phyloP scores from a whole-genome alignment of 2,113 vertebrate genomes.

The Hystrix cristata region DNA sequence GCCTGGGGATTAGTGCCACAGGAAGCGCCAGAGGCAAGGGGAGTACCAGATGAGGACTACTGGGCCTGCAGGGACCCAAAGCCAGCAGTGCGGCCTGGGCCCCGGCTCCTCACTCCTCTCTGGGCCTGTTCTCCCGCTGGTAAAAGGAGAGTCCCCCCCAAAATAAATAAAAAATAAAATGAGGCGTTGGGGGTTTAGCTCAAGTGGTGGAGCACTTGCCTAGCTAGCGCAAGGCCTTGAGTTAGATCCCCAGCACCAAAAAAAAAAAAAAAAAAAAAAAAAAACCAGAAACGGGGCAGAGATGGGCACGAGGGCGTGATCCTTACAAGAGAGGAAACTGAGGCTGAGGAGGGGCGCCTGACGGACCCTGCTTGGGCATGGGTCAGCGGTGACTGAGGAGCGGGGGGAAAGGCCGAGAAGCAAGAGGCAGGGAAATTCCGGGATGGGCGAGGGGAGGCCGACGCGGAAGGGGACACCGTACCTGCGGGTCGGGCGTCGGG shows the following conservation, averaged over 20 bases:
- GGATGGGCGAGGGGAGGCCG: background rate
- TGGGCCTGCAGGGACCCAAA: background rate
- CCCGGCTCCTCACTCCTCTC: background rate
- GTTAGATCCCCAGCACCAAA: too few species aligned
- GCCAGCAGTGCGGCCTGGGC: background rate
- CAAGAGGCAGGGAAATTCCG: background rate
- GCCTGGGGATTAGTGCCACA: background rate
- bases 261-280: too few species aligned
- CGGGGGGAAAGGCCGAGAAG: background rate
- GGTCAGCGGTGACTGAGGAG: background rate
- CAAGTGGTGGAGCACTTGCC: too few species aligned
- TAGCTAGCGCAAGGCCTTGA: too few species aligned
- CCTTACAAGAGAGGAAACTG: constrained; percentile 22
- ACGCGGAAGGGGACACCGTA: background rate
- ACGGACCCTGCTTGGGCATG: background rate
- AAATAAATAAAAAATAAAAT: too few species aligned
- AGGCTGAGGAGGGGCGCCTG: background rate
- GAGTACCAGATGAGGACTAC: background rate
- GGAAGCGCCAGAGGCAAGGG: background rate
- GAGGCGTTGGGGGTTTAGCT: too few species aligned
- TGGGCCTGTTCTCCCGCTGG: background rate
- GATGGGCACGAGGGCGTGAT: background rate
- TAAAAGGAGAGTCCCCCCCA: background rate
- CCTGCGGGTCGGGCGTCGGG: constrained; percentile 83
- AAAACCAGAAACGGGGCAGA: background rate